These are phyloP conservation scores for Globodera rostochiensis DNA, from an alignment of 1,140 invertebrate species.

Conservation along the genomic window DNA sequence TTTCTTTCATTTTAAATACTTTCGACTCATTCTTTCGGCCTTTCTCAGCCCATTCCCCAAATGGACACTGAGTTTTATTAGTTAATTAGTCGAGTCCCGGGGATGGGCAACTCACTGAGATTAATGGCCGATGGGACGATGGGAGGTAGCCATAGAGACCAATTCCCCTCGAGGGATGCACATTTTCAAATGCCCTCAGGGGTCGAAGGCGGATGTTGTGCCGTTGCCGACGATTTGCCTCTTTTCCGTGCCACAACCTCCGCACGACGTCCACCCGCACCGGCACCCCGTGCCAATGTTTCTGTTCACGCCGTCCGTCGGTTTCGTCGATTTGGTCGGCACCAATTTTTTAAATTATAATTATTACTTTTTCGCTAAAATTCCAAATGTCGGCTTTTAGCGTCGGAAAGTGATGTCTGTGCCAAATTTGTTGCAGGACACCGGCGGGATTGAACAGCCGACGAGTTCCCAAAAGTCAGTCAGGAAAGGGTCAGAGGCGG, in stretches of 20 bases:
- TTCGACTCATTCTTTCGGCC: not conserved
- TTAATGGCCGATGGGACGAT: not conserved
- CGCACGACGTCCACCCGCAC: not conserved
- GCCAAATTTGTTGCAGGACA: not conserved
- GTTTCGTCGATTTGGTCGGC: constrained; percentile 22
- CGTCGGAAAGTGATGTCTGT: constrained; percentile 5
- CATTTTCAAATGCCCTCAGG: not conserved
- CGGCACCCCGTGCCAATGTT: constrained; percentile 6
- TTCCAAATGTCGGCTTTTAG: not conserved
- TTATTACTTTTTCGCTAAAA: not conserved
- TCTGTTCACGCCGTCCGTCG: constrained; percentile 26
- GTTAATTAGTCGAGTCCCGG: not conserved
- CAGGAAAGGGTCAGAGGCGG: not conserved
- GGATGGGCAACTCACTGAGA: not conserved
- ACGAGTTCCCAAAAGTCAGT: not conserved
- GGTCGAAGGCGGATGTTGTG: not conserved
- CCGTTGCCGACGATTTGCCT: not conserved
- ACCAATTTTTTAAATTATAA: not conserved
- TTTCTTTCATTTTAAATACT: not conserved
- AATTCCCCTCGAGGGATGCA: not conserved
- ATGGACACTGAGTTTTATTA: not conserved
- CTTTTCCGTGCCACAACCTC: not conserved
- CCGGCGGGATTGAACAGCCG: not conserved
- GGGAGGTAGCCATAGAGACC: not conserved
- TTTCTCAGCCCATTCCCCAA: not conserved